A percentile compares a stretch with the other conserved stretches of the same genome.
Conservation (phyloP, 2,797 vertebrate species). For the Dendrocincla tyrannina region DNA sequence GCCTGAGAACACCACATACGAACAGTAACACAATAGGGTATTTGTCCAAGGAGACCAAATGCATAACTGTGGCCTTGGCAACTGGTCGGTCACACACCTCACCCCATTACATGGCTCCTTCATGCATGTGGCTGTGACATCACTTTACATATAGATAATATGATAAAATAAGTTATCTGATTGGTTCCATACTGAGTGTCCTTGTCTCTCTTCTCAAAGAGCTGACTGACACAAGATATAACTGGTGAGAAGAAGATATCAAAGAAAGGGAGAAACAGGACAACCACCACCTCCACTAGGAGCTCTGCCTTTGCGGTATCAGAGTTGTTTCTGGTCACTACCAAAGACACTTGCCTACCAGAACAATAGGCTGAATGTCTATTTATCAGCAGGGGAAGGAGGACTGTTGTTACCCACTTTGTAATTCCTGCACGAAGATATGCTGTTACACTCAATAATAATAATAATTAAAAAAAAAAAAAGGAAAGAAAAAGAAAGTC, state of each 20-base stretch:
- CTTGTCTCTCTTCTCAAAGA: background rate
- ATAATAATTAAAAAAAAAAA: background rate
- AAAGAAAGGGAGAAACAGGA: background rate
- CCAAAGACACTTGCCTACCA: background rate
- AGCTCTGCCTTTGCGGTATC: fast-evolving
- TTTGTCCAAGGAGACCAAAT: background rate
- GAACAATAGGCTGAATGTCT: background rate
- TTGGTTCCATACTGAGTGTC: fast-evolving
- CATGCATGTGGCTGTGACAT: background rate
- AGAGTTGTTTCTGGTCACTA: background rate
- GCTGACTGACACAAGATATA: background rate
- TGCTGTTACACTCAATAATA: background rate
- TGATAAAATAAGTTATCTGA: background rate
- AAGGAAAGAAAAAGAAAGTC: background rate
- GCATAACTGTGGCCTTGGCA: fast-evolving
- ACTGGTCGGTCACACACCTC: background rate
- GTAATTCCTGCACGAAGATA: background rate
- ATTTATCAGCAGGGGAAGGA: background rate
- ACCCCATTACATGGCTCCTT: background rate
- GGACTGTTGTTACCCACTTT: background rate
- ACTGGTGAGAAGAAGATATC: background rate
- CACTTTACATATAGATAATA: background rate
- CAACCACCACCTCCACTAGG: background rate
- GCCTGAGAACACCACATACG: background rate
- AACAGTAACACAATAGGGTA: background rate